Base-by-base conservation (phyloP, 1,140 invertebrate genomes). In the Calosoma granatense region DNA sequence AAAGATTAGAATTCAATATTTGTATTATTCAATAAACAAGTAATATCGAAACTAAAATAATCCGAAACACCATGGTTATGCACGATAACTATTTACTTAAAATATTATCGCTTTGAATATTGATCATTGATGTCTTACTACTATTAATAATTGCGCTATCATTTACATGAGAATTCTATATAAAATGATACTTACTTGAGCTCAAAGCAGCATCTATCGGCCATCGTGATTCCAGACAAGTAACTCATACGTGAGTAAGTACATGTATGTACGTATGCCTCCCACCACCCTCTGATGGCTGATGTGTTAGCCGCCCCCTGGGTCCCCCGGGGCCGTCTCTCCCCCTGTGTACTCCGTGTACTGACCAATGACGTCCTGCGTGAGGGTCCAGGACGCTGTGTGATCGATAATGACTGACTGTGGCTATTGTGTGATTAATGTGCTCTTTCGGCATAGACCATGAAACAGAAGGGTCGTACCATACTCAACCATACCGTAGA, bases 391-490 rank as follows among this genome's bases (percentile, higher is more conserved):
- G 3, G 41, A 6, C 9, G 9, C 4, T 47, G 6, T 47, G 41
- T 47, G 41, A 47, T 47, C 41, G 41, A 47, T 47, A 47, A 47
- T 47, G 41, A 47, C 41, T 47, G 15, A 12, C 9, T 47, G 41
- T 47, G 41, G 15, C 41, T 47, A 47, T 47, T 47, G 41, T 47
- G 6, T 47, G 41, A 47, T 47, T 47, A 47, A 11, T 47, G 41
- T 36, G 6, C n/a, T 36, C 41, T 47, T 9, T 47, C 17, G 41
- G 15, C 4, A 14, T 47, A 4, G 41, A 6, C 41, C 15, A 17
- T 47, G 26, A 36, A 36, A 36, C 26, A 36, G 26, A 36, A 36
- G 26, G 26, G 26, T n/a, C 26, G 26, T 9, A n/a, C n/a, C 26
- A 36, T n/a, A 9, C 26, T 9, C 26, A 36, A 9, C 6, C 6